A percentile compares a stretch with the other conserved stretches of the same genome.
phyloP scores from a whole-genome alignment of 2,888 invertebrate genomes.

The Parapristionchus giblindavisi region DNA sequence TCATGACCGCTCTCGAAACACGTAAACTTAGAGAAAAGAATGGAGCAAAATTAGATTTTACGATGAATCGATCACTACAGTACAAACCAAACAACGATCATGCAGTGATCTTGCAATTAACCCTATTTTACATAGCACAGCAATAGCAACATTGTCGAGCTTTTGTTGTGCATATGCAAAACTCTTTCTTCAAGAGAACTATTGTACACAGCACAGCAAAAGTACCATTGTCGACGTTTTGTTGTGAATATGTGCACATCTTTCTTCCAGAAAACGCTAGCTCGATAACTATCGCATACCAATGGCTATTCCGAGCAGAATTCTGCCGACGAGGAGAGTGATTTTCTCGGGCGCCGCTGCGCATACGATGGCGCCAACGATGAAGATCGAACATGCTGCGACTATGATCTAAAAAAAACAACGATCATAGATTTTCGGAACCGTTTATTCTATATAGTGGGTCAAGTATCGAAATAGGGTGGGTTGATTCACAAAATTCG shows the following conservation, averaged over 20 bases:
- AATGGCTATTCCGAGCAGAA: conserved; percentile 56
- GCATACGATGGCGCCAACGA: conserved; percentile 71
- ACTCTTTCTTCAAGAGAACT: neutral
- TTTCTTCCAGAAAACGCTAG: neutral
- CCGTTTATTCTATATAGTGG: too few relatives aligned
- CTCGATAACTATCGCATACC: conserved; percentile 40
- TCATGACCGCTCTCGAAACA: too few relatives aligned
- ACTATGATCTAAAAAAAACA: conserved; percentile 70
- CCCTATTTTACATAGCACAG: too few relatives aligned
- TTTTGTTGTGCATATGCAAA: neutral
- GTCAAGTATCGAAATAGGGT: too few relatives aligned
- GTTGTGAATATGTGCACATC: neutral
- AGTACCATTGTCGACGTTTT: neutral
- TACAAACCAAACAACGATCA: too few relatives aligned
- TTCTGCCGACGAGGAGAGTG: conserved; percentile 53
- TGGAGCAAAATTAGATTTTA: too few relatives aligned
- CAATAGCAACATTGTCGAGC: too few relatives aligned
- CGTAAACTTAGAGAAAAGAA: too few relatives aligned
- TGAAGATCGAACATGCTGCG: conserved; percentile 72
- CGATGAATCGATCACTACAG: too few relatives aligned
- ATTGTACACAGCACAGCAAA: neutral
- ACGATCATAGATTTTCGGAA: too few relatives aligned
- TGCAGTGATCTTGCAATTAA: too few relatives aligned
- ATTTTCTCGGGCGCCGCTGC: conserved; percentile 53
- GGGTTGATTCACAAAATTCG: too few relatives aligned